Conservation (phyloP, 2,888 invertebrate genomes). For the Amblyjoppa proteus region DNA sequence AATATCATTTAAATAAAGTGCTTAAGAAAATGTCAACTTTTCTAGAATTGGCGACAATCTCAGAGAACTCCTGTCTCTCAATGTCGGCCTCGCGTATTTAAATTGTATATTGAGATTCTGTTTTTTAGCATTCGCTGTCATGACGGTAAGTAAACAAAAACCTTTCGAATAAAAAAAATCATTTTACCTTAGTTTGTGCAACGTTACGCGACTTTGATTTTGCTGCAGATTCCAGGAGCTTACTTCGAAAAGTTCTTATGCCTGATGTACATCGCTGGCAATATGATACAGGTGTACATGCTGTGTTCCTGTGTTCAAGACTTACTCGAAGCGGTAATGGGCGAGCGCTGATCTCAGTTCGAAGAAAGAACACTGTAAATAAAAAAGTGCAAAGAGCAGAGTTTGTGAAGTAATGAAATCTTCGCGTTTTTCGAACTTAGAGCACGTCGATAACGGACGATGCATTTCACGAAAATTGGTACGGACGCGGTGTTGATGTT, state of each 20-base stretch:
- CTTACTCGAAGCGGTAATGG: conserved; percentile 73
- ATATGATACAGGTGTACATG: conserved; percentile 72
- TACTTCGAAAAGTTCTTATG: conserved; percentile 48
- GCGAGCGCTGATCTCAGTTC: neutral
- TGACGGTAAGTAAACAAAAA: conserved; percentile 65
- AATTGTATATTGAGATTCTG: conserved; percentile 74
- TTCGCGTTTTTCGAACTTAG: conserved; percentile 49
- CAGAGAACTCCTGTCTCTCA: conserved; percentile 67
- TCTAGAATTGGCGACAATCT: conserved; percentile 58
- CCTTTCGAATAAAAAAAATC: neutral
- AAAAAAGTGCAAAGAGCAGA: neutral
- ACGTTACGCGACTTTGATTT: neutral
- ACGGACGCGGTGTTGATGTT: conserved; percentile 30
- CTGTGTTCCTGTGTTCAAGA: conserved; percentile 73
- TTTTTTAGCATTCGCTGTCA: conserved; percentile 70
- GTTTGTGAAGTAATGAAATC: neutral
- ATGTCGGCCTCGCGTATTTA: conserved; percentile 69
- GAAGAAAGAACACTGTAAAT: neutral
- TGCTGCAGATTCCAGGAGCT: neutral
- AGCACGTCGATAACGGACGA: conserved; percentile 69
- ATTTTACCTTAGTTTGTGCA: neutral
- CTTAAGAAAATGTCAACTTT: neutral
- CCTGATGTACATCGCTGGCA: conserved; percentile 61
- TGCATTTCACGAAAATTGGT: conserved; percentile 72
- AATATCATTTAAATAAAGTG: too few species aligned